Percentiles rank a stretch among this genome's conserved stretches.
Evolutionary conservation across 2,797 vertebrate species (phyloP).

Genomic region (Novumbra hubbsi): DNA sequence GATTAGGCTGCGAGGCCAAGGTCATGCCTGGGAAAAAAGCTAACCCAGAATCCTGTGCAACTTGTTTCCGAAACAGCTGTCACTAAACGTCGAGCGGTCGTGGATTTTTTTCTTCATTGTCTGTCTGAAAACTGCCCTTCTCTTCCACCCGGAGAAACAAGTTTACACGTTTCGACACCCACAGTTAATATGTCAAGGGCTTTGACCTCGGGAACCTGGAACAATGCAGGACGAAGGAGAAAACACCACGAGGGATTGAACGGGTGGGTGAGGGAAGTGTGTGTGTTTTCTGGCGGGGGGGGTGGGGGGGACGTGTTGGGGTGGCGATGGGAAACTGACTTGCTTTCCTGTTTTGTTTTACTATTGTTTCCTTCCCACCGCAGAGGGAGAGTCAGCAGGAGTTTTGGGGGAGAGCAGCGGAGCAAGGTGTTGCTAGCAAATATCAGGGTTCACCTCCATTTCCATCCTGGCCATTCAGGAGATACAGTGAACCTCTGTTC

Average conservation of each 20-base stretch:
- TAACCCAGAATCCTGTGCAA: constrained; percentile 43
- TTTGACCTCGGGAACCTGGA: constrained; percentile 63
- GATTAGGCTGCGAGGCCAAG: constrained; percentile 57
- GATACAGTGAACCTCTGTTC: background rate
- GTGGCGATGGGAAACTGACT: constrained; percentile 66
- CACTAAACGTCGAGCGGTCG: constrained; percentile 41
- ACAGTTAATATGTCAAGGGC: constrained; percentile 69
- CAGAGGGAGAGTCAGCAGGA: constrained; percentile 8
- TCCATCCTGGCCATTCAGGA: background rate
- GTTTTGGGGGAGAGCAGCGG: background rate
- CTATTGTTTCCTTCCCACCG: constrained; percentile 73
- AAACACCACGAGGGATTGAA: constrained; percentile 35
- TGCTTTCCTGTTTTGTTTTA: constrained; percentile 71
- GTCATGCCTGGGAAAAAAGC: constrained; percentile 63
- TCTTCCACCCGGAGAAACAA: constrained; percentile 33
- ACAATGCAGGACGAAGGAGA: constrained; percentile 61
- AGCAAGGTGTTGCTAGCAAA: background rate
- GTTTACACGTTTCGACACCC: constrained; percentile 51
- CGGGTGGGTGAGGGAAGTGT: constrained; percentile 22
- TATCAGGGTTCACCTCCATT: background rate
- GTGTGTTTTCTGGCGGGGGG: background rate
- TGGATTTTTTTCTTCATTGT: constrained; percentile 62
- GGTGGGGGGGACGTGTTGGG: no score
- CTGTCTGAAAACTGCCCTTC: constrained; percentile 30
- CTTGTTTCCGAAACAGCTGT: constrained; percentile 65